Evolutionary conservation across 2,888 invertebrate genomes (phyloP).

Genomic region (Drosophila anceps): DNA sequence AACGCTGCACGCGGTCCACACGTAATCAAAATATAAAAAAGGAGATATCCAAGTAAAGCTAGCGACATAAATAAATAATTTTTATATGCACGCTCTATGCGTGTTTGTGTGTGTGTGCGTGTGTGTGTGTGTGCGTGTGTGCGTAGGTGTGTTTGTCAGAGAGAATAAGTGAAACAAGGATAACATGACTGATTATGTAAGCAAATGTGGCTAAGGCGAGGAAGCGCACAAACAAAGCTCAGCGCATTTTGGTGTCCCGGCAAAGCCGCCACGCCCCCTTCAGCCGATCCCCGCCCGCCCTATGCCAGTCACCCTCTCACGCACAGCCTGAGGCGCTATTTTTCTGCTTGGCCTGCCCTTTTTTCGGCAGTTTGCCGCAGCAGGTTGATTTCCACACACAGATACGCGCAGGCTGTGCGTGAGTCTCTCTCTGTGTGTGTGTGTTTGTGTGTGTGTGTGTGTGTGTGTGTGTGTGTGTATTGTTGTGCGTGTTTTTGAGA

Average conservation of each 20-base stretch:
- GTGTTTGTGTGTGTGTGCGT: slow-evolving; percentile 16
- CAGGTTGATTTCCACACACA: slow-evolving; percentile 69
- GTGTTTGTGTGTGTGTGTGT: slow-evolving; percentile 41
- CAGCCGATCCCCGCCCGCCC: not conserved
- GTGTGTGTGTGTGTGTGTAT: slow-evolving; percentile 40
- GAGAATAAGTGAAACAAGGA: slow-evolving; percentile 68
- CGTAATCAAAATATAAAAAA: slow-evolving; percentile 66
- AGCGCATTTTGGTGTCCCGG: slow-evolving; percentile 36
- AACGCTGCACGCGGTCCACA: slow-evolving; percentile 20
- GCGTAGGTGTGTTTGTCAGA: slow-evolving; percentile 28
- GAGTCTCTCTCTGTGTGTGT: slow-evolving; percentile 34
- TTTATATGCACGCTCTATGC: slow-evolving; percentile 32
- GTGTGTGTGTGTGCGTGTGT: slow-evolving; percentile 15
- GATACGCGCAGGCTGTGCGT: not conserved
- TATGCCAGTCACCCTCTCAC: not conserved
- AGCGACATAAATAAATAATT: slow-evolving; percentile 71
- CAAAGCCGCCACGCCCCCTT: slow-evolving; percentile 1
- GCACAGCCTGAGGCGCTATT: slow-evolving; percentile 32
- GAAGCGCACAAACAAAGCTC: slow-evolving; percentile 41
- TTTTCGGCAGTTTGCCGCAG: slow-evolving; percentile 71
- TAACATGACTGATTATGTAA: slow-evolving; percentile 83
- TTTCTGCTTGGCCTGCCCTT: slow-evolving; percentile 66
- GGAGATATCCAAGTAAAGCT: slow-evolving; percentile 50
- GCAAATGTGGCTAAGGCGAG: slow-evolving; percentile 53
- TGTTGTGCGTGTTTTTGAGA: slow-evolving; percentile 72